phyloP scores from a whole-genome alignment of 2,888 invertebrate genomes.

The Gibbula magus region DNA sequence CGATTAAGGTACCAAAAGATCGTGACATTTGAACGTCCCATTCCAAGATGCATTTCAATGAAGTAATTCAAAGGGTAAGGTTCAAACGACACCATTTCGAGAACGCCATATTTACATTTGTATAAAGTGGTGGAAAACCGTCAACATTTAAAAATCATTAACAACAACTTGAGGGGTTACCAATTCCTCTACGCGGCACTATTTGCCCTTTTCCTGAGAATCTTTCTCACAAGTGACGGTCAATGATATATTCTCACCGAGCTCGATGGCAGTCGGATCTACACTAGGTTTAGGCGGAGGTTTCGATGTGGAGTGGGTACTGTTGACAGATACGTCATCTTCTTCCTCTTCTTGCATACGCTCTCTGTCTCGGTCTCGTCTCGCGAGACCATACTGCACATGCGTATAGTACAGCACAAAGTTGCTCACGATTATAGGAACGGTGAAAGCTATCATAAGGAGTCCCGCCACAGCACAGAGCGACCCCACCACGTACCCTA shows the following conservation, averaged over 20 bases:
- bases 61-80: too few species aligned
- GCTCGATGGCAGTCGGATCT: constrained; percentile 27
- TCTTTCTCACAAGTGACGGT: constrained; percentile 23
- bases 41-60: too few species aligned
- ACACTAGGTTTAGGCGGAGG: background rate
- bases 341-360: constrained; percentile 33
- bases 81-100: too few species aligned
- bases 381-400: constrained; percentile 66
- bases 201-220: constrained; percentile 1
- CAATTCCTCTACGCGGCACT: background rate
- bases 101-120: too few species aligned
- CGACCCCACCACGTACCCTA: constrained; percentile 69
- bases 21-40: too few species aligned
- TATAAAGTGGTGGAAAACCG: too few species aligned
- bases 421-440: constrained; percentile 73
- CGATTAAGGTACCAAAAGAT: too few species aligned
- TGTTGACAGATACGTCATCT: constrained; percentile 13
- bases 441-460: constrained; percentile 71
- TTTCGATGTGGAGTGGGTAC: background rate
- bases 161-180: background rate
- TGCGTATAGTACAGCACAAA: constrained; percentile 72
- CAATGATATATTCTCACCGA: constrained; percentile 34
- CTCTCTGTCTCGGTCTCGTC: constrained; percentile 41
- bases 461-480: constrained; percentile 70
- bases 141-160: too few species aligned